Base-by-base conservation (phyloP, 2,888 invertebrate genomes). In the Tachystola acroxantha region DNA sequence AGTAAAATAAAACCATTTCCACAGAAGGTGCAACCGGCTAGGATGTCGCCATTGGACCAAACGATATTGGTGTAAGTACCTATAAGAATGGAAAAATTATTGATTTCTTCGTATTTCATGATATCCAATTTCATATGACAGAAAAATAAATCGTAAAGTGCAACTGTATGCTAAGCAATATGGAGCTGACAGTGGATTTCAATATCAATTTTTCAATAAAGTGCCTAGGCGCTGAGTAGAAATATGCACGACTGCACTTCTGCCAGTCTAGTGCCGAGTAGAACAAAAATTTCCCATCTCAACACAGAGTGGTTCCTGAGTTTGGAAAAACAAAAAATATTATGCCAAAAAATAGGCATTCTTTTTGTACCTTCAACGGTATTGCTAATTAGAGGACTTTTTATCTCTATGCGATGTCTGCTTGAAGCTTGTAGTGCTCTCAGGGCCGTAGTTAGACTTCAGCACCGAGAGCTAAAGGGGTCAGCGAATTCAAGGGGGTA, bases 321-420 rank as follows among this genome's bases (percentile, higher is more conserved):
- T 24, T 27, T 27, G 5, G 24, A 1, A 11, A 4, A 32, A 32
- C 7, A 10, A 12, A 6, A 32, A 12, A 31, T 10, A 19, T 13
- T 5, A 38, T 33, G 27, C 49, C 45, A 57, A 64, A 57, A 64
- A 70, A 60, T 44, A 53, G 45, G 53, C 45, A 57, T 62, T 63
- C 51, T 53, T 54, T 46, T 42, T 40, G 44, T 44, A 65, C 57
- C 50, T 65, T 66, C 70, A 57, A 65, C 35, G 64, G 61, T 64
- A 57, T 65, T 66, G 63, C 67, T 80, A 80, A 80, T 80, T 80
- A 78, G 67, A 55, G 64, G 74, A 79, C 67, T 79, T 78, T 67
- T 46, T 64, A 56, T 58, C 65, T 64, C 65, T 43, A 45, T 49
- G 54, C 44, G 45, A 55, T 59, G 64, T 58, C 41, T 53, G 50